Conservation (phyloP, 2,113 vertebrate genomes). For the Ailuropoda melanoleuca region DNA sequence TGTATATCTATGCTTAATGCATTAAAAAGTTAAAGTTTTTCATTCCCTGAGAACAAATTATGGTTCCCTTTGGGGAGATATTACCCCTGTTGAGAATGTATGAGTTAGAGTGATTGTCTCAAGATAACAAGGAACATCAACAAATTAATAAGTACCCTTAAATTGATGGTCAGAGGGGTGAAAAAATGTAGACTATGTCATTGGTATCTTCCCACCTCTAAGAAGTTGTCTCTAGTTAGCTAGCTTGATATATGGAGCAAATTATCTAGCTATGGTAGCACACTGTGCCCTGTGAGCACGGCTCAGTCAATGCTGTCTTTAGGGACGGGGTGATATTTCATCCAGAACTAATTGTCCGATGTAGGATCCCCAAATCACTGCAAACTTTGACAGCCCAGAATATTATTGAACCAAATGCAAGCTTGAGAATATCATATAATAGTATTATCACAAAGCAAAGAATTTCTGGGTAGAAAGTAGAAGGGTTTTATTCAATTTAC, state of each 20-base stretch:
- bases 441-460: conserved; percentile 4
- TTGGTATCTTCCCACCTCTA: not conserved
- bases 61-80: not conserved
- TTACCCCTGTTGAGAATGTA: not conserved
- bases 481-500: not conserved
- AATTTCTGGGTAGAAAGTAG: conserved; percentile 6
- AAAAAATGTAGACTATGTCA: not conserved
- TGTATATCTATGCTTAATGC: not conserved
- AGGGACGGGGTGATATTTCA: not conserved
- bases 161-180: not conserved
- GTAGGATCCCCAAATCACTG: not conserved
- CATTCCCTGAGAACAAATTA: not conserved
- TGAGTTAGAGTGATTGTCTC: not conserved
- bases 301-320: not conserved
- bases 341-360: not conserved
- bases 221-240: not conserved
- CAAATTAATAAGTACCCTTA: not conserved
- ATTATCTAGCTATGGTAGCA: not conserved
- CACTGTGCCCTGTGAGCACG: not conserved
- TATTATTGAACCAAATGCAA: not conserved
- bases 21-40: not conserved
- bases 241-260: not conserved
- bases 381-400: not conserved
- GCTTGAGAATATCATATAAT: not conserved
- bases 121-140: not conserved